A percentile compares a stretch with the other conserved stretches of the same genome.
phyloP scores from a whole-genome alignment of 2,888 invertebrate genomes.

The Strigamia transsilvanica region DNA sequence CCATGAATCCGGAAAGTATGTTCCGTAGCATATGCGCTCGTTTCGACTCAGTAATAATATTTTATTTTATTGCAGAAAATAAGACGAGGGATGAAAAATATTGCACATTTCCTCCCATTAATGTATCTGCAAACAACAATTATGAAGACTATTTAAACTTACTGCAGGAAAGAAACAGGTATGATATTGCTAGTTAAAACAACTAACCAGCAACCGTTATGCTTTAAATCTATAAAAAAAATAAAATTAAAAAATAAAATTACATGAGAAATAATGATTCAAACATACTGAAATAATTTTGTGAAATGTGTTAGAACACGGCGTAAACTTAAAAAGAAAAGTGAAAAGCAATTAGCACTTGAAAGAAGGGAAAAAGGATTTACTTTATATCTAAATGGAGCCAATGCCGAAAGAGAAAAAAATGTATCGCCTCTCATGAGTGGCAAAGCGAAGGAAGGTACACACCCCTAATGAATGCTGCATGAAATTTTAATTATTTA shows the following conservation, averaged over 20 bases:
- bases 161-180: slow-evolving; percentile 46
- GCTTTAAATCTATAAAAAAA: neutral
- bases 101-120: slow-evolving; percentile 9
- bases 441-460: slow-evolving; percentile 42
- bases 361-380: slow-evolving; percentile 51
- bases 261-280: neutral
- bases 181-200: neutral
- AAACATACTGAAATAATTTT: neutral
- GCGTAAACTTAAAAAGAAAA: slow-evolving; percentile 44
- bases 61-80: neutral
- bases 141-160: slow-evolving; percentile 37
- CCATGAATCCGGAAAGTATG: neutral
- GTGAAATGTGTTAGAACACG: slow-evolving; percentile 18
- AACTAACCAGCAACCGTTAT: neutral
- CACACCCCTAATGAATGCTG: neutral
- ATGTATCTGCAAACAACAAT: neutral
- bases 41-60: neutral
- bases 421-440: neutral
- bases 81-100: neutral
- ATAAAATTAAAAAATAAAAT: neutral
- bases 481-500: neutral
- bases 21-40: neutral
- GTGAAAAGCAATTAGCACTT: slow-evolving; percentile 49
- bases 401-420: slow-evolving; percentile 51
- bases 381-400: slow-evolving; percentile 50